Conservation (phyloP, 2,888 invertebrate genomes). For the Leptinotarsa tumamoca region DNA sequence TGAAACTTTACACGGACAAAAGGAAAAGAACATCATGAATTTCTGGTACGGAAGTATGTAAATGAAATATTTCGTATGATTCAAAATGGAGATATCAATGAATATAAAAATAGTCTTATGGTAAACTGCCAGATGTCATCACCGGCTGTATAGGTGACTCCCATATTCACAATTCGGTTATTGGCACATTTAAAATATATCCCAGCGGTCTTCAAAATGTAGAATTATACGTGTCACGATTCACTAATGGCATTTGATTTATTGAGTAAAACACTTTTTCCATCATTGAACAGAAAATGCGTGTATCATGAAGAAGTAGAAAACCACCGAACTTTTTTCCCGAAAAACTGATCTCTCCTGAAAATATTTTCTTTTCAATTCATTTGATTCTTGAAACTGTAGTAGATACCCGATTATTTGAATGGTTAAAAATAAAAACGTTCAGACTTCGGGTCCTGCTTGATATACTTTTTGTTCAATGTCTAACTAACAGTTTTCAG, state of each 20-base stretch:
- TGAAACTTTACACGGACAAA: neutral
- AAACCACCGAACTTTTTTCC: too few relatives aligned
- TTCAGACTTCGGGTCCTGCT: too few relatives aligned
- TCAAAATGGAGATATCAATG: neutral
- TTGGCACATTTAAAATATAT: slow-evolving; percentile 31
- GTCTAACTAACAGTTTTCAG: too few relatives aligned
- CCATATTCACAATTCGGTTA: slow-evolving; percentile 40
- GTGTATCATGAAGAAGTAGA: too few relatives aligned
- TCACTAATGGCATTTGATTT: neutral
- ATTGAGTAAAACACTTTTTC: neutral
- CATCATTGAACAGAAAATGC: neutral
- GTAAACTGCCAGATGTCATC: slow-evolving; percentile 19
- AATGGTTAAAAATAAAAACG: too few relatives aligned
- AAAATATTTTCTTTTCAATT: too few relatives aligned
- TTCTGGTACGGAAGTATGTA: neutral
- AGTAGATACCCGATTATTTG: too few relatives aligned
- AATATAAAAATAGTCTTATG: neutral
- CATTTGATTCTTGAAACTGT: too few relatives aligned
- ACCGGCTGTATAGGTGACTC: slow-evolving; percentile 22
- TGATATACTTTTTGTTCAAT: too few relatives aligned
- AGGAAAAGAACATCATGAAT: neutral
- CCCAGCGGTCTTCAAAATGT: slow-evolving; percentile 37
- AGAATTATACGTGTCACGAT: neutral
- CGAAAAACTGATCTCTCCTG: too few relatives aligned
- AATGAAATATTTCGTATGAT: neutral